phyloP scores from a whole-genome alignment of 2,888 invertebrate species.

The Drosophila greeni region DNA sequence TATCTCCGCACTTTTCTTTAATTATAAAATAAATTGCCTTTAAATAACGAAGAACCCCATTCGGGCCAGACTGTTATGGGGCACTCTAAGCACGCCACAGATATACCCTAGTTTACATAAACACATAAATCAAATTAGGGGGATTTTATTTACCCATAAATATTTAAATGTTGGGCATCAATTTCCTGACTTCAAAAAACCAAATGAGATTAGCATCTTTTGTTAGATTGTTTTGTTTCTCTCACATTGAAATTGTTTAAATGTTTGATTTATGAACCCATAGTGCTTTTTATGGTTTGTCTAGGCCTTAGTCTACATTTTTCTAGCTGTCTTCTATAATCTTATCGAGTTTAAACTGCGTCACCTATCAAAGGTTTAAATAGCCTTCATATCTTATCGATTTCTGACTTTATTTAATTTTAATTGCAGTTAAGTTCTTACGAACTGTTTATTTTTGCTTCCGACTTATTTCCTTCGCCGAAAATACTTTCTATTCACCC shows the following conservation, averaged over 20 bases:
- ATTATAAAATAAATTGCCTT: constrained; percentile 60
- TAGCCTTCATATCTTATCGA: constrained; percentile 1
- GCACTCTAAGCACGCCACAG: neutral
- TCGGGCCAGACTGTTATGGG: neutral
- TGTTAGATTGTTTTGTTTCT: neutral
- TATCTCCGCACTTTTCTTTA: constrained; percentile 38
- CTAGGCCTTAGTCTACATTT: constrained; percentile 4
- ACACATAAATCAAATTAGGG: constrained; percentile 10
- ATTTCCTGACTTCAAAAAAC: constrained; percentile 3
- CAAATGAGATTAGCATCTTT: constrained; percentile 2
- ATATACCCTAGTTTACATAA: constrained; percentile 5
- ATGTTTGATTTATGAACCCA: neutral
- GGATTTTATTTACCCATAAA: constrained; percentile 9
- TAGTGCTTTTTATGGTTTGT: neutral
- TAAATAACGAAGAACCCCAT: constrained; percentile 54
- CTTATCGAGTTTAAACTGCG: constrained; percentile 2
- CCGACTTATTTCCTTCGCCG: neutral
- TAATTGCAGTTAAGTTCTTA: neutral
- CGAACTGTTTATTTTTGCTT: neutral
- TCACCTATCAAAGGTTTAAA: neutral
- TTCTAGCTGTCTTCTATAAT: constrained; percentile 4
- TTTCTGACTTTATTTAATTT: neutral
- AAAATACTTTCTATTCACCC: constrained; percentile 13
- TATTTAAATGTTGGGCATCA: neutral
- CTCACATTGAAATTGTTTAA: neutral